Conservation (phyloP, 2,888 invertebrate species). For the Hirtodrosophila duncani region DNA sequence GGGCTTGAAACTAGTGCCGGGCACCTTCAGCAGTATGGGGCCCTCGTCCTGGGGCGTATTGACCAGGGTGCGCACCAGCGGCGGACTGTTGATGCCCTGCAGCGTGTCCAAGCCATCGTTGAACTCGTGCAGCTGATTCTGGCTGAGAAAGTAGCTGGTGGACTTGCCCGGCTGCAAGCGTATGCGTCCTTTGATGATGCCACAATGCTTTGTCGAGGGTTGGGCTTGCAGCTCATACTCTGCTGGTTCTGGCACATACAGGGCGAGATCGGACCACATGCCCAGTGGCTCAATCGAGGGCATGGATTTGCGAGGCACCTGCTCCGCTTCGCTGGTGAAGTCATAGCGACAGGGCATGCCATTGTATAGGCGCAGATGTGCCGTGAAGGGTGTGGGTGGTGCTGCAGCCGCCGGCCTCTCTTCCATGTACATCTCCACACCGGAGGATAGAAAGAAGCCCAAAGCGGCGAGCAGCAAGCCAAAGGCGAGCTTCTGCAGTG, state of each 20-base stretch:
- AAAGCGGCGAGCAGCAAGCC: constrained; percentile 91
- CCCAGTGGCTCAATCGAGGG: constrained; percentile 76
- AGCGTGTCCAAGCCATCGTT: constrained; percentile 62
- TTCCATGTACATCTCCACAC: constrained; percentile 87
- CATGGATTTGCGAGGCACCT: neutral
- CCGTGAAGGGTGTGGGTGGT: constrained; percentile 79
- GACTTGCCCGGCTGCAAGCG: constrained; percentile 64
- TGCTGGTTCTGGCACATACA: constrained; percentile 74
- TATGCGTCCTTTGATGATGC: constrained; percentile 47
- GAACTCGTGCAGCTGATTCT: constrained; percentile 55
- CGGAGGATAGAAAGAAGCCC: constrained; percentile 90
- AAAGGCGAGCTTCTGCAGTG: constrained; percentile 79
- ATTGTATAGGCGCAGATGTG: constrained; percentile 86
- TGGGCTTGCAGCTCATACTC: constrained; percentile 77
- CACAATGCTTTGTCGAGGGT: constrained; percentile 42
- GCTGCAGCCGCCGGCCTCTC: constrained; percentile 80
- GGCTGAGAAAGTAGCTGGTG: constrained; percentile 68
- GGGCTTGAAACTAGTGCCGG: constrained; percentile 12
- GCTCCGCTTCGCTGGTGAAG: constrained; percentile 58
- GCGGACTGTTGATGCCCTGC: constrained; percentile 71
- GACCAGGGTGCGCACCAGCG: constrained; percentile 74
- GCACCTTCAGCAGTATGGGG: constrained; percentile 40
- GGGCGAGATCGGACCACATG: constrained; percentile 77
- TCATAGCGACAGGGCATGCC: constrained; percentile 81
- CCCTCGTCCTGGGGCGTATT: constrained; percentile 58